A percentile compares a stretch with the other conserved stretches of the same genome.
Evolutionary conservation across 2,888 invertebrate genomes (phyloP).

Genomic region (Quadriops clusia): DNA sequence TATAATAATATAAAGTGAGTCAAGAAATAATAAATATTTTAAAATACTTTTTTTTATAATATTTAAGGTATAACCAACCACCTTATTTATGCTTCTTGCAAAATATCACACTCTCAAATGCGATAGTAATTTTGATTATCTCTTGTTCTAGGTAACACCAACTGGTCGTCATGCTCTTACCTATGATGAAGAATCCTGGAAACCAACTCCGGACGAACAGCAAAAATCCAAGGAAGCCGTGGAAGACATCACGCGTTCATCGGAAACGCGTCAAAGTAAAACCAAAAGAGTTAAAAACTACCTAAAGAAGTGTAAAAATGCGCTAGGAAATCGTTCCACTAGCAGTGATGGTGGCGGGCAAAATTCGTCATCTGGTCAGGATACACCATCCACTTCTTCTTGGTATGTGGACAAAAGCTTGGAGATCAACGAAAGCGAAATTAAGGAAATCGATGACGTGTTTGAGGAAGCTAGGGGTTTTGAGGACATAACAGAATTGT

Average conservation of each 20-base stretch:
- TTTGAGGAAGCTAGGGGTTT: conserved; percentile 23
- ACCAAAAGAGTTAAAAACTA: conserved; percentile 43
- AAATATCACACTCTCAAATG: too few relatives aligned
- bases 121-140: conserved; percentile 14
- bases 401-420: conserved; percentile 27
- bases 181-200: conserved; percentile 36
- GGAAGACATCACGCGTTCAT: conserved; percentile 28
- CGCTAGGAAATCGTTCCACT: conserved; percentile 25
- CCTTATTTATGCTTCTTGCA: too few relatives aligned
- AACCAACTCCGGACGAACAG: conserved; percentile 27
- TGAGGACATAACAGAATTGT: conserved; percentile 15
- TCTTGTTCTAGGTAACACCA: conserved; percentile 34
- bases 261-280: conserved; percentile 40
- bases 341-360: conserved; percentile 17
- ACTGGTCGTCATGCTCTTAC: conserved; percentile 29
- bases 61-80: conserved; percentile 36
- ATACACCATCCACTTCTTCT: conserved; percentile 19
- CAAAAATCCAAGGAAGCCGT: conserved; percentile 17
- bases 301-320: conserved; percentile 42
- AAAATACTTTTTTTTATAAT: conserved; percentile 7
- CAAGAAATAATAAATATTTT: conserved; percentile 8
- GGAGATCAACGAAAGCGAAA: conserved; percentile 25
- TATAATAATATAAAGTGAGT: too few relatives aligned
- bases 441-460: conserved; percentile 27
- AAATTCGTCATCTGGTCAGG: conserved; percentile 11